A percentile compares a stretch with the other conserved stretches of the same genome.
Conservation (phyloP, 2,888 invertebrate genomes). For the Tetragonula carbonaria region DNA sequence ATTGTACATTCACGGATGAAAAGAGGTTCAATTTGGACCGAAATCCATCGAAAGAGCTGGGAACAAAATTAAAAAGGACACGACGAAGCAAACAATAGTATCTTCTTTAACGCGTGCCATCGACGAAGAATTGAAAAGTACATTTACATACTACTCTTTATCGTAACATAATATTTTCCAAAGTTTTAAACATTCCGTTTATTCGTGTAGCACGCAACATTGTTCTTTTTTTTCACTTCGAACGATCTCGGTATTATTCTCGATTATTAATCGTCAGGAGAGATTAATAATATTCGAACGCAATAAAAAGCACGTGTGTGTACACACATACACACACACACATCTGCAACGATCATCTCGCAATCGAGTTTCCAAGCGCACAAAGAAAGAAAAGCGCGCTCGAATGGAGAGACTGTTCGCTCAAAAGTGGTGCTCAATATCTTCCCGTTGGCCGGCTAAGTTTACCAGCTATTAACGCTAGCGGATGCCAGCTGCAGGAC, state of each 20-base stretch:
- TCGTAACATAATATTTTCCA: no score
- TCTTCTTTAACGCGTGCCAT: no score
- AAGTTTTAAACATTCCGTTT: no score
- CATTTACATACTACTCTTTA: no score
- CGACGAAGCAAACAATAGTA: no score
- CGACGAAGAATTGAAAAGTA: no score
- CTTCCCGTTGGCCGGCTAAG: constrained; percentile 29
- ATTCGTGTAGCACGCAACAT: no score
- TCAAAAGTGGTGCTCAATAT: constrained; percentile 23
- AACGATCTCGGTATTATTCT: background rate
- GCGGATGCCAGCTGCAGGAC: constrained; percentile 55
- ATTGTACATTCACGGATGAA: no score
- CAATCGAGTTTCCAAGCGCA: background rate
- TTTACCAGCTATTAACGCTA: constrained; percentile 54
- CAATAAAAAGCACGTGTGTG: background rate
- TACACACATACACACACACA: no score
- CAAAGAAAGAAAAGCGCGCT: background rate
- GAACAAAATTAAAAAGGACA: no score
- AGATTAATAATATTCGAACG: background rate
- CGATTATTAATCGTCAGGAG: background rate
- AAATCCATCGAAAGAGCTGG: no score
- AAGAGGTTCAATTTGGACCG: no score
- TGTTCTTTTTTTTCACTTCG: background rate
- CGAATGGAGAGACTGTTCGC: background rate
- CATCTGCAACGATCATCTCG: background rate